Percentiles rank a stretch among this genome's conserved stretches.
Evolutionary conservation across 2,113 vertebrate genomes (phyloP).

Genomic region (Toxotes jaculatrix): DNA sequence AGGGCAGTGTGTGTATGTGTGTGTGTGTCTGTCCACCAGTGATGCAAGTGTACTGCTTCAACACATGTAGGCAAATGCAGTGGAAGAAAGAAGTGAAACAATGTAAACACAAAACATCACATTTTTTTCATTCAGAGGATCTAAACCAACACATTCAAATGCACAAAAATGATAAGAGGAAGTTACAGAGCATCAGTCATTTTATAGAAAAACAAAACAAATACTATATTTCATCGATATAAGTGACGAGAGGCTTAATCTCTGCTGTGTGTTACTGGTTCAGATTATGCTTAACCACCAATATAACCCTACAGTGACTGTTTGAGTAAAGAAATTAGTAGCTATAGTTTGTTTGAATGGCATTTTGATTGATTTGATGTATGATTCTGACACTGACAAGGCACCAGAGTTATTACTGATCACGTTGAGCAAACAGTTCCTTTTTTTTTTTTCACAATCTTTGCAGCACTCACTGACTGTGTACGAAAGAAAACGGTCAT

Average conservation of each 20-base stretch:
- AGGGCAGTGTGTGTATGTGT: constrained; percentile 62
- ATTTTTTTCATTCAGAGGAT: constrained; percentile 58
- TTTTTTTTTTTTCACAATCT: constrained; percentile 7
- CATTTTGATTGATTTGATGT: not conserved
- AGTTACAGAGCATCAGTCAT: constrained; percentile 43
- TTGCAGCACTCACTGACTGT: constrained; percentile 17
- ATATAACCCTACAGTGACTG: not conserved
- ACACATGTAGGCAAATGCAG: not conserved
- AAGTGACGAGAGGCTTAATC: constrained; percentile 37
- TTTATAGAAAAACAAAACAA: constrained; percentile 22
- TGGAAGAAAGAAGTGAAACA: constrained; percentile 10
- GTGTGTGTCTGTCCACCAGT: constrained; percentile 22
- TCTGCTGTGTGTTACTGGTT: constrained; percentile 21
- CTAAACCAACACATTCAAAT: constrained; percentile 51
- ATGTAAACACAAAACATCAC: constrained; percentile 53
- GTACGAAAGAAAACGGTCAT: not conserved
- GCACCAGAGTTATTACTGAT: not conserved
- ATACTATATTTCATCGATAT: constrained; percentile 29
- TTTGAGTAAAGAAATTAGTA: not conserved
- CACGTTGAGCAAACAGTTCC: not conserved
- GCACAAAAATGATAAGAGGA: constrained; percentile 28
- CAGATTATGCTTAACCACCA: constrained; percentile 6
- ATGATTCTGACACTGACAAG: not conserved
- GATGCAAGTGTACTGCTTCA: not conserved
- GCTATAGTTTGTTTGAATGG: not conserved